Percentiles rank a stretch among this genome's conserved stretches.
Conservation (phyloP, 2,888 invertebrate genomes). For the Leistus spinibarbis region DNA sequence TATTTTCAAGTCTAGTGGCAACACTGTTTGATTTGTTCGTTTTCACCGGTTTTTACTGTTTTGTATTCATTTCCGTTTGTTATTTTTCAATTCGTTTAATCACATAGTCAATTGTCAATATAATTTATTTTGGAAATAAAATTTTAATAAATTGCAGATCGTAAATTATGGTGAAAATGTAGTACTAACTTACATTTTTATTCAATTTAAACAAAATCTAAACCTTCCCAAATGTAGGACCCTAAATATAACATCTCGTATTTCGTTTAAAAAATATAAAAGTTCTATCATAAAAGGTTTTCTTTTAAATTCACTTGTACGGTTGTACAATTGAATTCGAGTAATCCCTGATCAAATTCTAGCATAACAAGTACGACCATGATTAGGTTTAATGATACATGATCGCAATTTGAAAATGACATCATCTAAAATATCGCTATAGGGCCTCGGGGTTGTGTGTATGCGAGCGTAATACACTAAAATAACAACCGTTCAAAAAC, state of each 20-base stretch:
- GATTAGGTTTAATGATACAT: conserved; percentile 20
- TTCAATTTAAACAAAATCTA: too few relatives aligned
- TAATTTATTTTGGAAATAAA: too few relatives aligned
- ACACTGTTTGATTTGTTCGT: too few relatives aligned
- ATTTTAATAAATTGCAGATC: too few relatives aligned
- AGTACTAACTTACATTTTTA: too few relatives aligned
- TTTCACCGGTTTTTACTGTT: too few relatives aligned
- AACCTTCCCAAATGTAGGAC: too few relatives aligned
- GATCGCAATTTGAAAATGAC: conserved; percentile 32
- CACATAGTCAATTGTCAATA: too few relatives aligned
- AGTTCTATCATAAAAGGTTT: not conserved
- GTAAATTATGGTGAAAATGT: too few relatives aligned
- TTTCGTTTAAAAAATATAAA: not conserved
- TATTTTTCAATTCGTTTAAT: too few relatives aligned
- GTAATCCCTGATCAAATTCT: conserved; percentile 21
- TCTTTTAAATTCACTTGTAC: not conserved
- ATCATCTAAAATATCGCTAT: conserved; percentile 10
- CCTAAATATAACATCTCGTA: not conserved
- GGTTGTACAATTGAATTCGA: conserved; percentile 2
- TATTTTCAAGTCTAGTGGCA: too few relatives aligned
- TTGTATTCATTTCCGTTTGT: too few relatives aligned
- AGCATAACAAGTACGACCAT: conserved; percentile 5
- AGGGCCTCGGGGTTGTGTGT: not conserved
- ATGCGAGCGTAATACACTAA: not conserved
- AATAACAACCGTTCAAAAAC: conserved; percentile 10